Base-by-base conservation (phyloP, 2,797 vertebrate genomes). In the Crenichthys baileyi region DNA sequence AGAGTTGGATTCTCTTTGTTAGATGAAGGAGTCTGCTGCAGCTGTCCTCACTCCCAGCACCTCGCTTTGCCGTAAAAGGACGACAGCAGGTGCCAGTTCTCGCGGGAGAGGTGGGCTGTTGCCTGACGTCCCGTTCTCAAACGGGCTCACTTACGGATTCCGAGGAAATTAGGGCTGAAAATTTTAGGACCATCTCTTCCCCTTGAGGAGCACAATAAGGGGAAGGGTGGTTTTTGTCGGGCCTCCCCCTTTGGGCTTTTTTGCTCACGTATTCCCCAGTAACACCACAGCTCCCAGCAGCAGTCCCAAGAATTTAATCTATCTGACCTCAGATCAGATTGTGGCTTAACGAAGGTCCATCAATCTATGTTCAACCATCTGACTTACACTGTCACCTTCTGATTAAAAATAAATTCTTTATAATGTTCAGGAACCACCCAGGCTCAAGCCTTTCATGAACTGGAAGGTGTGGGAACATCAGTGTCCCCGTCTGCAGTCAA, bases 71-170 rank as follows among this genome's bases (percentile, higher is more conserved):
- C 79, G 82, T 89, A 94, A 93, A 95, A 94, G 90, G 88, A 93
- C 93, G 90, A 82, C 93, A 94, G 93, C 96, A 96, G 96, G 95
- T 96, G 95, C 93, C 85, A 89, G 74, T 85, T 87, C 79, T 89
- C 86, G 53, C 85, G 79, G 80, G 85, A 92, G 85, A 75, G 15
- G 0, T 65, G 22, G 78, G 75, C 77, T 75, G 67, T 67, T 36
- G 72, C 46, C 61, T 15, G 61, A 26, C 75, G 88, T 91, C 87
- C 79, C 0, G 0, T 76, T 85, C 78, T 81, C 72, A 56, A 73
- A 75, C 75, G 72, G 36, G 95, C 89, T 86, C 85, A 72, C 73
- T 91, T 93, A 93, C 93, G 91, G 82, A 87, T 79, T 80, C 88
- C 84, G 81, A 83, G 48, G 85, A 77, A 39, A 44, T 89, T 84